These are phyloP conservation scores for Xenus cinereus DNA, from an alignment of 2,113 vertebrate species.

Conservation along the genomic window DNA sequence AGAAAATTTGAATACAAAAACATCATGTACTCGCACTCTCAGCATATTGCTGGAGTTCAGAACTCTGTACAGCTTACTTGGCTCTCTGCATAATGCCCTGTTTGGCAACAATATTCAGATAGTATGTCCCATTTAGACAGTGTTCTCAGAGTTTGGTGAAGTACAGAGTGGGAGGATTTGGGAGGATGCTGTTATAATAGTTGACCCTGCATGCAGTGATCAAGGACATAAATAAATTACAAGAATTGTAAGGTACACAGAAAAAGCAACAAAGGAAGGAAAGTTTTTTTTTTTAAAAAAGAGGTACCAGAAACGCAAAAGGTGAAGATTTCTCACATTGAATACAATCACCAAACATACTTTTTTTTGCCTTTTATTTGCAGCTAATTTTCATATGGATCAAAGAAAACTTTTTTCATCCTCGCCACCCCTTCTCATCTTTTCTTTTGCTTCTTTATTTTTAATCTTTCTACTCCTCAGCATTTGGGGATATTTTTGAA, in stretches of 20 bases:
- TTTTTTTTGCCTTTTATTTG: neutral
- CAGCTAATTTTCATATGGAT: neutral
- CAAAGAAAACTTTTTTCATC: neutral
- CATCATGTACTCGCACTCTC: neutral
- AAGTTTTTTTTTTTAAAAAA: neutral
- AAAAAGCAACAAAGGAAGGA: neutral
- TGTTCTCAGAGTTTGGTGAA: neutral
- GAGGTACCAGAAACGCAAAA: neutral
- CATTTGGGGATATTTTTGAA: neutral
- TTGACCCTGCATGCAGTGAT: neutral
- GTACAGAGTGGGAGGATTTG: neutral
- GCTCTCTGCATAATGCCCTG: neutral
- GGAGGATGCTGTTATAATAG: neutral
- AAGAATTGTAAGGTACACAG: neutral
- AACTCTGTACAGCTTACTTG: neutral
- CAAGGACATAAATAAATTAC: neutral
- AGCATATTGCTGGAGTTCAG: neutral
- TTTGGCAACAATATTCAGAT: neutral
- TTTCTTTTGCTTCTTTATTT: neutral
- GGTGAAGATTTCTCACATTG: neutral
- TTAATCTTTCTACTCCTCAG: neutral
- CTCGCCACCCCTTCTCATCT: neutral
- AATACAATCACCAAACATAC: neutral
- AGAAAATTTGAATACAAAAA: constrained; percentile 6
- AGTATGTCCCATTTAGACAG: neutral